A percentile compares a stretch with the other conserved stretches of the same genome.
Conservation (phyloP, 2,113 vertebrate species). For the Perca fluviatilis region DNA sequence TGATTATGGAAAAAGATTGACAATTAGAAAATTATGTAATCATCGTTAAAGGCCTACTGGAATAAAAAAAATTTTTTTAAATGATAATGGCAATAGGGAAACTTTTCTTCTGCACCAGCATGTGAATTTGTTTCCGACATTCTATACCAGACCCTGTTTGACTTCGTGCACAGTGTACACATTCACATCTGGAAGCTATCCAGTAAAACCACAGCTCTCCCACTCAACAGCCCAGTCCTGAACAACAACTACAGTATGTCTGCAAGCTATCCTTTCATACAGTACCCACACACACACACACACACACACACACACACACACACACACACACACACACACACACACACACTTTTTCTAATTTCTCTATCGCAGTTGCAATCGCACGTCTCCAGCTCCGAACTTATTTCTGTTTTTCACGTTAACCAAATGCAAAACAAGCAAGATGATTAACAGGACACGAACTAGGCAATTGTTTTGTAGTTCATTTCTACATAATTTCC, state of each 20-base stretch:
- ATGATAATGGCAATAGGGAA: constrained; percentile 3
- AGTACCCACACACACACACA: neutral
- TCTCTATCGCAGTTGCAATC: constrained; percentile 18
- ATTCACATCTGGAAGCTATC: constrained; percentile 56
- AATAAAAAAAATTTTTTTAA: neutral
- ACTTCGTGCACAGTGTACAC: neutral
- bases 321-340: neutral
- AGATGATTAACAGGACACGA: neutral
- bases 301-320: neutral
- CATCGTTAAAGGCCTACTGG: too few relatives aligned
- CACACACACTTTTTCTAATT: neutral
- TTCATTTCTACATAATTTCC: too few relatives aligned
- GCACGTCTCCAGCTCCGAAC: constrained; percentile 7
- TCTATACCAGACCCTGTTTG: constrained; percentile 11
- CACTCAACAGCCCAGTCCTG: constrained; percentile 7
- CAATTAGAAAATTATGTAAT: too few relatives aligned
- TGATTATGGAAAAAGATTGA: too few relatives aligned
- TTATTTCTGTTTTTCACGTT: neutral
- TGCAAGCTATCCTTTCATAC: constrained; percentile 15
- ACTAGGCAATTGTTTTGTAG: too few relatives aligned
- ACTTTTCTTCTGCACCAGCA: neutral
- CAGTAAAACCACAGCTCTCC: constrained; percentile 21
- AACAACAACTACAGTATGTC: neutral
- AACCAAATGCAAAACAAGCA: neutral
- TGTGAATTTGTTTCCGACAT: neutral